These are phyloP conservation scores for Alloscopus bannaensis DNA, from an alignment of 2,888 invertebrate genomes.

Conservation along the genomic window DNA sequence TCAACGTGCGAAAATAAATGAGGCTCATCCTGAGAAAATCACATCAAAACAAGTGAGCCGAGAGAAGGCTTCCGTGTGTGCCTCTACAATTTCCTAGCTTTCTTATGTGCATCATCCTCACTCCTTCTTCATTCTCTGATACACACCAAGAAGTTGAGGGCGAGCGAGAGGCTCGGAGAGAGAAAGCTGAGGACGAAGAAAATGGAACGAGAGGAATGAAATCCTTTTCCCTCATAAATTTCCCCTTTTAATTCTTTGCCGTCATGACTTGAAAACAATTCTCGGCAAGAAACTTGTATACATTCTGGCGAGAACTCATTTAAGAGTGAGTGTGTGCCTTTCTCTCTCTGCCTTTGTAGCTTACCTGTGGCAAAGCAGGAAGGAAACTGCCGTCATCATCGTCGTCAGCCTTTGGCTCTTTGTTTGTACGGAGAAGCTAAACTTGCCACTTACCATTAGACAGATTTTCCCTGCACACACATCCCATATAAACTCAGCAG, in stretches of 20 bases:
- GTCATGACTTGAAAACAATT: slow-evolving; percentile 5
- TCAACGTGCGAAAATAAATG: slow-evolving; percentile 59
- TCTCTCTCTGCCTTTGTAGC: background rate
- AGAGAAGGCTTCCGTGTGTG: background rate
- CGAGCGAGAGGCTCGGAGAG: too few species aligned
- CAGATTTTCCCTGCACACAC: background rate
- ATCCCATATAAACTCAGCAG: too few species aligned
- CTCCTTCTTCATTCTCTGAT: too few species aligned
- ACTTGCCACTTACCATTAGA: slow-evolving; percentile 23
- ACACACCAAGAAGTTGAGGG: too few species aligned
- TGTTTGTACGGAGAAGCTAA: too few species aligned
- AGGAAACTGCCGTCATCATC: background rate
- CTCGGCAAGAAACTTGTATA: too few species aligned
- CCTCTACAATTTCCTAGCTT: background rate
- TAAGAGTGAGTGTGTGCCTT: too few species aligned
- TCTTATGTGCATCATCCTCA: too few species aligned
- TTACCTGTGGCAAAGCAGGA: background rate
- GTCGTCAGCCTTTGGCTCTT: too few species aligned
- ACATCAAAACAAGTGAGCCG: slow-evolving; percentile 33
- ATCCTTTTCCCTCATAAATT: slow-evolving; percentile 52
- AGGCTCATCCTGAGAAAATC: slow-evolving; percentile 59
- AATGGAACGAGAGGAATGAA: slow-evolving; percentile 19
- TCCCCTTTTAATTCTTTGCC: slow-evolving; percentile 60
- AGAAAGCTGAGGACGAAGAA: too few species aligned
- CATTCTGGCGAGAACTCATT: too few species aligned